phyloP scores from a whole-genome alignment of 2,888 invertebrate species.

The Campopleginae sp. region DNA sequence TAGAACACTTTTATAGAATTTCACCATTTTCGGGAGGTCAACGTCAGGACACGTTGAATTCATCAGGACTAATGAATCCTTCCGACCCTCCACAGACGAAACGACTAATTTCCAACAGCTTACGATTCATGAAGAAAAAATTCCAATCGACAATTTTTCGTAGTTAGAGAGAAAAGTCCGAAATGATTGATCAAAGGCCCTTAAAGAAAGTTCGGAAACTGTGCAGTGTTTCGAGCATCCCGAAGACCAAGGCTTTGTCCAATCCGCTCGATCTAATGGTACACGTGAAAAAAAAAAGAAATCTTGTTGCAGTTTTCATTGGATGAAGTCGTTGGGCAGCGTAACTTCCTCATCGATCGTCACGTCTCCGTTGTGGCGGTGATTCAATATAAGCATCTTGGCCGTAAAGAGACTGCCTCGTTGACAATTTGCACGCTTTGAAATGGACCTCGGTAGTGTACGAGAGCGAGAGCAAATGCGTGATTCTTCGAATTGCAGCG shows the following conservation, averaged over 20 bases:
- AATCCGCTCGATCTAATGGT: background rate
- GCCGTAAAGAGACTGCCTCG: constrained; percentile 9
- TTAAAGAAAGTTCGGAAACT: background rate
- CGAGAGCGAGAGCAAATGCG: constrained; percentile 63
- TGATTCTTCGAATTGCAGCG: constrained; percentile 46
- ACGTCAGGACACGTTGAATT: background rate
- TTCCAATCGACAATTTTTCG: background rate
- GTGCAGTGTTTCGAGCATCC: background rate
- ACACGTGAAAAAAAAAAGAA: background rate
- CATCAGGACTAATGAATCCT: no score
- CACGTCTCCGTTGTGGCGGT: background rate
- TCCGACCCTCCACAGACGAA: no score
- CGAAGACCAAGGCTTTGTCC: background rate
- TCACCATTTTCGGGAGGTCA: background rate
- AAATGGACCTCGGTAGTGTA: constrained; percentile 29
- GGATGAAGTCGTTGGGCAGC: background rate
- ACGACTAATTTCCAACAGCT: background rate
- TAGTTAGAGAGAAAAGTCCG: background rate
- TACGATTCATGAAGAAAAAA: background rate
- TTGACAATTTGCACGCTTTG: constrained; percentile 46
- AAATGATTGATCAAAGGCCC: background rate
- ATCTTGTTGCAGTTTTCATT: background rate
- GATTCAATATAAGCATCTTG: background rate
- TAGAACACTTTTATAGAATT: no score
- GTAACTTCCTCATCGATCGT: constrained; percentile 15